Evolutionary conservation across 64 coral and sea anemone genomes (phyloP).

Genomic region (Orbicella faveolata): DNA sequence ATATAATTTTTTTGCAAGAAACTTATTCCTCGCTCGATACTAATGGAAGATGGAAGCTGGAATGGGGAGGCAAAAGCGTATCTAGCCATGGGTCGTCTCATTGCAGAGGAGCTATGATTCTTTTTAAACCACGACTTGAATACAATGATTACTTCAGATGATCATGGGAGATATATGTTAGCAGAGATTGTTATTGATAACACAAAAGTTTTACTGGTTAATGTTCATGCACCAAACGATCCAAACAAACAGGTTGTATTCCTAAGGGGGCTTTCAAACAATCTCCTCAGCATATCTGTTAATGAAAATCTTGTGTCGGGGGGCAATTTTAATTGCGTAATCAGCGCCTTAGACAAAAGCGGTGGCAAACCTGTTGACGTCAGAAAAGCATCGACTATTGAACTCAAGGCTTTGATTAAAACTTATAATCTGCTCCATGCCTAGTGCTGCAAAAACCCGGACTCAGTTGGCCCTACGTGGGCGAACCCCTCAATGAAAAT

Average conservation of each 20-base stretch:
- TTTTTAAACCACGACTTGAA: no score
- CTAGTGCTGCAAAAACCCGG: background rate
- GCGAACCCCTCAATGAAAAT: no score
- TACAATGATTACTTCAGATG: no score
- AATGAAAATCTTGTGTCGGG: background rate
- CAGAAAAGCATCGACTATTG: background rate
- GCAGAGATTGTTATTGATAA: background rate
- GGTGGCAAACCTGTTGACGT: constrained; percentile 2
- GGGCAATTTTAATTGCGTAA: background rate
- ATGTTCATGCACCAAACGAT: constrained; percentile 5
- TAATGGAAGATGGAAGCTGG: no score
- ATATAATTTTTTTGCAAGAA: no score
- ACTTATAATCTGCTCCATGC: background rate
- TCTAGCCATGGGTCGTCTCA: background rate
- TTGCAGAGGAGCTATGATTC: no score
- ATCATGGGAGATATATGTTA: no score
- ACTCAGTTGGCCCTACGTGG: background rate
- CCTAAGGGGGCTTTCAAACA: background rate
- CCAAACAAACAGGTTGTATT: background rate
- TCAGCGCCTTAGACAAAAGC: background rate
- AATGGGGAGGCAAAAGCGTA: background rate
- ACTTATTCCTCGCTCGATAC: no score
- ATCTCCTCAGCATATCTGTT: background rate
- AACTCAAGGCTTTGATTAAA: background rate
- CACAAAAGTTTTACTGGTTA: background rate